Evolutionary conservation across 2,888 invertebrate species (phyloP).

Genomic region (Himalopsyche japonica): DNA sequence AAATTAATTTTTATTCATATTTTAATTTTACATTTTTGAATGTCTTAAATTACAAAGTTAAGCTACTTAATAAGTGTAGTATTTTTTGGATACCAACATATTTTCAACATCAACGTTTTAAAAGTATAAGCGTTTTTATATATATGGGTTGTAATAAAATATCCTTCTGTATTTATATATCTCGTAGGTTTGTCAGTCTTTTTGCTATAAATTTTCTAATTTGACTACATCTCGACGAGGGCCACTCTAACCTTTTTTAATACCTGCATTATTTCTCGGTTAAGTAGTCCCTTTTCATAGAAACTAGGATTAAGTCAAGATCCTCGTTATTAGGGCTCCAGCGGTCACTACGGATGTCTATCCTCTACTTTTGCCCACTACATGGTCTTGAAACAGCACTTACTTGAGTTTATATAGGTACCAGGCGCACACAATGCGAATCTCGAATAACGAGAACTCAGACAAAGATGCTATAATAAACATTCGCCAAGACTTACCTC

Average conservation of each 20-base stretch:
- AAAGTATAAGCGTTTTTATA: no score
- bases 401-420: background rate
- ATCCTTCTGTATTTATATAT: no score
- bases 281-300: conserved; percentile 16
- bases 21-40: no score
- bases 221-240: background rate
- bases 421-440: conserved; percentile 1
- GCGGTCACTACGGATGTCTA: background rate
- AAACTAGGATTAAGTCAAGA: conserved; percentile 33
- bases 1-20: no score
- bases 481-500: background rate
- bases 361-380: background rate
- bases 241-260: conserved; percentile 15
- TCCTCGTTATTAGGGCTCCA: conserved; percentile 26
- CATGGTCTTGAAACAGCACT: background rate
- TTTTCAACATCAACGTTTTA: no score
- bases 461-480: conserved; percentile 13
- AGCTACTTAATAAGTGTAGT: no score
- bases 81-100: no score
- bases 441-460: conserved; percentile 5
- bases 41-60: no score
- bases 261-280: conserved; percentile 21
- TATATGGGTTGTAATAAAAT: no score
- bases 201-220: background rate
- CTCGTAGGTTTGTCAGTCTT: no score